A percentile compares a stretch with the other conserved stretches of the same genome.
These are phyloP conservation scores for Plectus sambesii DNA, from an alignment of 1,140 invertebrate genomes.

Conservation along the genomic window DNA sequence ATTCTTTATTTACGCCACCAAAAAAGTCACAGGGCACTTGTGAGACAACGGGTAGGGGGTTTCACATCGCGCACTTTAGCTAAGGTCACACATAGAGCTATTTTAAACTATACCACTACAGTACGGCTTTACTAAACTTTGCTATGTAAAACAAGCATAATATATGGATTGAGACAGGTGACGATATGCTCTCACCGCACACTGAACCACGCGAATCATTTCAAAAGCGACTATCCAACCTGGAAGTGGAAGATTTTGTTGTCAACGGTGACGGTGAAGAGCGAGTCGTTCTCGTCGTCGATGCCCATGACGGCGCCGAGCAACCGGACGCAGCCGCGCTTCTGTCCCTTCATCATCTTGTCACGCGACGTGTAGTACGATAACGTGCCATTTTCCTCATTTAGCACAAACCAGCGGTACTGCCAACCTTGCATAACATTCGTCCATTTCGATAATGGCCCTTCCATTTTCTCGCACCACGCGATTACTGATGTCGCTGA, in stretches of 20 bases:
- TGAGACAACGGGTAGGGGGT: no score
- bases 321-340: conserved; percentile 74
- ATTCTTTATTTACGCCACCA: no score
- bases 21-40: no score
- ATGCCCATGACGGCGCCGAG: conserved; percentile 88
- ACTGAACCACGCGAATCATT: no score
- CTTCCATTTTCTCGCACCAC: conserved; percentile 59
- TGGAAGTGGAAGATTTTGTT: conserved; percentile 97
- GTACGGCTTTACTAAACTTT: no score
- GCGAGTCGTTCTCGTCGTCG: conserved; percentile 96
- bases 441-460: conserved; percentile 98
- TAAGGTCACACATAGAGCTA: no score
- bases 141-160: no score
- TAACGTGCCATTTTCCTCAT: conserved; percentile 48
- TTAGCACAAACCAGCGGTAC: conserved; percentile 95
- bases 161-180: no score
- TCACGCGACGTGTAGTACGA: conserved; percentile 66
- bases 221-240: conserved; percentile 51
- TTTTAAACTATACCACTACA: no score
- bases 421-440: conserved; percentile 99
- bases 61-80: no score
- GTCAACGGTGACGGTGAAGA: conserved; percentile 96
- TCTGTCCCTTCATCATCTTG: conserved; percentile 91
- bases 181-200: no score
- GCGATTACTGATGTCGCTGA: background rate